Evolutionary conservation across 2,797 vertebrate genomes (phyloP).

Genomic region (Pygocentrus nattereri): DNA sequence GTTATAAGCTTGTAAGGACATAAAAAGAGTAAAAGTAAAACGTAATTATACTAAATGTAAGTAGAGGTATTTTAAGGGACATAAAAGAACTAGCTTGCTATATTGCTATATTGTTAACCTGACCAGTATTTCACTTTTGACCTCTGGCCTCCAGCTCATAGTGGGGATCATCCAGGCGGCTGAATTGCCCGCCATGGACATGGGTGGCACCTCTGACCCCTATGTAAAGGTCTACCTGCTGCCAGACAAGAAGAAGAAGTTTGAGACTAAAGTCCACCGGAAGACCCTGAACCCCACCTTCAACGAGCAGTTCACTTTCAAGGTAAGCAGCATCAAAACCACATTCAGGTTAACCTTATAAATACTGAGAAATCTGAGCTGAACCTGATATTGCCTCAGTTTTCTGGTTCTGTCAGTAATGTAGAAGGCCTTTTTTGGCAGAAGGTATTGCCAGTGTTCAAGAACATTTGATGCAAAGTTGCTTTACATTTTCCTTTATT

Average conservation of each 20-base stretch:
- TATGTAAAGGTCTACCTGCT: conserved; percentile 98
- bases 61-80: not conserved
- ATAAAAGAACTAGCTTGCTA: not conserved
- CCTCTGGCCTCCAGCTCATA: conserved; percentile 82
- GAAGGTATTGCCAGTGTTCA: no score
- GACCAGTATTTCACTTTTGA: not conserved
- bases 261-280: conserved; percentile 98
- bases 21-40: no score
- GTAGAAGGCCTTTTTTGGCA: no score
- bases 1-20: no score
- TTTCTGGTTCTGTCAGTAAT: no score
- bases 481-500: no score
- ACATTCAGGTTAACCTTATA: no score
- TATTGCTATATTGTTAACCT: not conserved
- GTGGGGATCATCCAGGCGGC: conserved; percentile 98
- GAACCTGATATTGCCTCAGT: not conserved
- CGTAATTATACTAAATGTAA: no score
- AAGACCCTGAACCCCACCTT: conserved; percentile 98
- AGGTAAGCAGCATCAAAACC: conserved; percentile 79
- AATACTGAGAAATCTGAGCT: not conserved
- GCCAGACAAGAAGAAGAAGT: conserved; percentile 99
- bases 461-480: no score
- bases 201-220: conserved; percentile 97
- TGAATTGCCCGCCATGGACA: conserved; percentile 96
- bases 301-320: conserved; percentile 98